Evolutionary conservation across 1,140 invertebrate species (phyloP), one percentile per base, ranked within the genome.

Genomic region (Plodia interpunctella): DNA sequence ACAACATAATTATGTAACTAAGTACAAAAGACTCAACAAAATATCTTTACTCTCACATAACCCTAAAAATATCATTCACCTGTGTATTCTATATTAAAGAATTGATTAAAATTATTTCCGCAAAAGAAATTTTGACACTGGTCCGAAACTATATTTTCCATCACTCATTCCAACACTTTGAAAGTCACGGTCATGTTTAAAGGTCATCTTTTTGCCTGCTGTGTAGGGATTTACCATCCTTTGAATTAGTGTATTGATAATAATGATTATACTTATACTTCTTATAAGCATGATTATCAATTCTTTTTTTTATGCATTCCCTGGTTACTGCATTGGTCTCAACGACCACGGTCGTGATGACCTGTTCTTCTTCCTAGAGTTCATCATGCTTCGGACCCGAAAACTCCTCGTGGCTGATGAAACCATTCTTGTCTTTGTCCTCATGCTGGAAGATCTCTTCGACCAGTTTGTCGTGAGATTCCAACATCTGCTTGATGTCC

Each of bases 371-470:
- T 3, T 25, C 21, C 95, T 95, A 98, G 74, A 99, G 93, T 90
- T 99, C 97, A 83, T 99, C 98, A 89, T 98, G 97, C 85, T 98
- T 99, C 15, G 97, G 97, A 6, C 97, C 97, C 19, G 95, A 97
- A 91, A 99, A 99, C 87, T 99, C 98, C 25, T 97, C 96, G 88
- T 97, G 95, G 56, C 97, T 98, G 70, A 99, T 99, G 90, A 94
- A 97, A 32, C 97, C 98, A 78, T 98, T 97, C 87, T 97, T 97
- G 85, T 98, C 97, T 83, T 96, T 96, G 82, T 98, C 97, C 90
- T 99, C 97, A 80, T 98, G 97, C 83, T 98, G 95, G 93, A 99
- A 98, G 67, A 98, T 98, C 78, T 98, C 97, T 81, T 98, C 96
- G 1, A 98, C 96, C 18, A 98, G 92, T 83, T 98, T 97, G 80